Evolutionary conservation across 1,140 invertebrate species (phyloP).

Genomic region (Gonatopus flavifemur): DNA sequence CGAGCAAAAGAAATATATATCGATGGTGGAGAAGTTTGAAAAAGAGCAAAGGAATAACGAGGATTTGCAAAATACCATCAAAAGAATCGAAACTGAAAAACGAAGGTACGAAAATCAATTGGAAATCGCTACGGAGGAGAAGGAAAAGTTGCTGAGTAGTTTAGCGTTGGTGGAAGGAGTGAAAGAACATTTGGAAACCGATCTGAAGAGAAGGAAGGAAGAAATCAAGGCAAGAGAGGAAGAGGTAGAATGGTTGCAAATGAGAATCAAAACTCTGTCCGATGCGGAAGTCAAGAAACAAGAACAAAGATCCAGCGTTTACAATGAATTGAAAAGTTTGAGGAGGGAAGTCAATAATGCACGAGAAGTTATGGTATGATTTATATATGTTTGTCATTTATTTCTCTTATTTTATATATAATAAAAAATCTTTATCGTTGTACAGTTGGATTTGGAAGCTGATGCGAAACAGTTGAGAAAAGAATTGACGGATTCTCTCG

Average conservation of each 20-base stretch:
- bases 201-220: constrained; percentile 56
- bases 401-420: background rate
- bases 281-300: constrained; percentile 46
- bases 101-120: constrained; percentile 58
- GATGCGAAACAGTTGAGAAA: constrained; percentile 53
- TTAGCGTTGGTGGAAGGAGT: constrained; percentile 60
- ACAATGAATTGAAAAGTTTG: constrained; percentile 57
- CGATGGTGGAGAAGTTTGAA: constrained; percentile 52
- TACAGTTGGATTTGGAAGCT: constrained; percentile 53
- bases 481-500: constrained; percentile 31
- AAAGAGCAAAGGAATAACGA: constrained; percentile 52
- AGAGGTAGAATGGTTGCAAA: constrained; percentile 60
- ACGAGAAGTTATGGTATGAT: constrained; percentile 41
- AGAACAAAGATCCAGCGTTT: constrained; percentile 40
- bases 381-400: too few species aligned
- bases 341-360: constrained; percentile 48
- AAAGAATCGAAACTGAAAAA: constrained; percentile 54
- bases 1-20: constrained; percentile 35
- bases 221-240: constrained; percentile 60
- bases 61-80: constrained; percentile 56
- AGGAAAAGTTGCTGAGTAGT: constrained; percentile 64
- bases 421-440: too few species aligned
- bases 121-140: constrained; percentile 64
- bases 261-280: constrained; percentile 41
- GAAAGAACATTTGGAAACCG: constrained; percentile 60